phyloP scores from a whole-genome alignment of 2,888 invertebrate genomes.

The Ochropleura plecta region DNA sequence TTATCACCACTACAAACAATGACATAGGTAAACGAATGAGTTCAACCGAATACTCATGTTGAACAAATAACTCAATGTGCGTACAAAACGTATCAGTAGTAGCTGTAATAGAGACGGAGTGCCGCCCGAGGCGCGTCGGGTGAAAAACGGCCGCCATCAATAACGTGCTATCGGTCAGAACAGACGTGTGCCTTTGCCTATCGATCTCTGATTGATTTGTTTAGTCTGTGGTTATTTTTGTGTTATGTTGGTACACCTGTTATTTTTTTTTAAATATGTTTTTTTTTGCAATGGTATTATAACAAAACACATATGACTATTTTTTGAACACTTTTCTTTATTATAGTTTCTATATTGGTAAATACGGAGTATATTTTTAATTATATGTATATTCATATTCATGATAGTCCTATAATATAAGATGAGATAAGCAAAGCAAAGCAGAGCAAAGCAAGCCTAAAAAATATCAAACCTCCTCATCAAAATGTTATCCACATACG shows the following conservation, averaged over 20 bases:
- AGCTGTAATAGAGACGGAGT: constrained; percentile 76
- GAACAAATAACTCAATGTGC: constrained; percentile 68
- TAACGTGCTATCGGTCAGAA: constrained; percentile 77
- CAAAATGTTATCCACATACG: constrained; percentile 21
- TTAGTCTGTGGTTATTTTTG: constrained; percentile 55
- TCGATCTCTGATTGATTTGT: constrained; percentile 75
- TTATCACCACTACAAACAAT: constrained; percentile 60
- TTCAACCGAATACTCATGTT: constrained; percentile 60
- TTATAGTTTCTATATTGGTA: neutral
- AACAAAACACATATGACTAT: neutral
- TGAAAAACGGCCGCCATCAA: constrained; percentile 85
- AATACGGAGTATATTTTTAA: neutral
- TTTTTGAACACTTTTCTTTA: neutral
- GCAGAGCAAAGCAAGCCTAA: neutral
- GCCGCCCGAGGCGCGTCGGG: constrained; percentile 70
- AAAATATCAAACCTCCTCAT: neutral
- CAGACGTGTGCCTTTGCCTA: constrained; percentile 65
- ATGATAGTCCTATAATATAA: neutral
- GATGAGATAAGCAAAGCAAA: neutral
- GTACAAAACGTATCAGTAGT: constrained; percentile 69
- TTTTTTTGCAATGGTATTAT: neutral
- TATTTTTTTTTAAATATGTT: too few species aligned
- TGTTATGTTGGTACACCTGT: neutral
- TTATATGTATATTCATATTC: too few species aligned
- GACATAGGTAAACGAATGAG: constrained; percentile 58